Percentiles rank a stretch among this genome's conserved stretches.
phyloP scores from a whole-genome alignment of 2,797 vertebrate genomes.

The Pristis pectinata region DNA sequence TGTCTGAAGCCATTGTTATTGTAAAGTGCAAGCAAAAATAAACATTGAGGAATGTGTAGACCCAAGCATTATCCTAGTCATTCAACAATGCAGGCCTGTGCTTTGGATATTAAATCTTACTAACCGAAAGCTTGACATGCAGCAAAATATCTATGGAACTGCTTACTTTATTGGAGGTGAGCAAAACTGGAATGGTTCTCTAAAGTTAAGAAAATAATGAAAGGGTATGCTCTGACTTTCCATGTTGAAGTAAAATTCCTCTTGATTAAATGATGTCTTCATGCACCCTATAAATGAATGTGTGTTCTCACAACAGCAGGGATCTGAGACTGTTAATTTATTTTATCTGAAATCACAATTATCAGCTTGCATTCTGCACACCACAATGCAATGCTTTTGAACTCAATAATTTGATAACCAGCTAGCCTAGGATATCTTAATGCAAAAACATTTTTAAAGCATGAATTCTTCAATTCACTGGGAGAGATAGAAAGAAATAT shows the following conservation, averaged over 20 bases:
- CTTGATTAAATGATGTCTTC: neutral
- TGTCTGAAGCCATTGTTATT: neutral
- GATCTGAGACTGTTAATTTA: neutral
- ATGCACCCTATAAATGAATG: neutral
- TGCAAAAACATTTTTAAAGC: neutral
- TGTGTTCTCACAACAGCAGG: neutral
- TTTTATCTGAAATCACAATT: neutral
- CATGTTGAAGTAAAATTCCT: neutral
- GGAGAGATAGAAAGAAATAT: neutral
- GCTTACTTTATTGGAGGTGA: neutral
- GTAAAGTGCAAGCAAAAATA: neutral
- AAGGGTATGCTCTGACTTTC: neutral
- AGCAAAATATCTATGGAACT: neutral
- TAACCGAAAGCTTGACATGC: neutral
- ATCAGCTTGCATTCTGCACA: neutral
- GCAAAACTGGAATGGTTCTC: neutral
- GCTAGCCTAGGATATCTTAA: neutral
- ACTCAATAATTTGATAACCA: neutral
- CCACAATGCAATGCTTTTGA: neutral
- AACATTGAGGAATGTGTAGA: neutral
- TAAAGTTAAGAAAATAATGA: neutral
- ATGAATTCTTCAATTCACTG: neutral
- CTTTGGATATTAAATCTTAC: neutral
- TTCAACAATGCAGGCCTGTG: neutral
- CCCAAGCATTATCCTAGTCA: neutral